phyloP scores from a whole-genome alignment of 23 tunicate genomes.

The Styela clava region DNA sequence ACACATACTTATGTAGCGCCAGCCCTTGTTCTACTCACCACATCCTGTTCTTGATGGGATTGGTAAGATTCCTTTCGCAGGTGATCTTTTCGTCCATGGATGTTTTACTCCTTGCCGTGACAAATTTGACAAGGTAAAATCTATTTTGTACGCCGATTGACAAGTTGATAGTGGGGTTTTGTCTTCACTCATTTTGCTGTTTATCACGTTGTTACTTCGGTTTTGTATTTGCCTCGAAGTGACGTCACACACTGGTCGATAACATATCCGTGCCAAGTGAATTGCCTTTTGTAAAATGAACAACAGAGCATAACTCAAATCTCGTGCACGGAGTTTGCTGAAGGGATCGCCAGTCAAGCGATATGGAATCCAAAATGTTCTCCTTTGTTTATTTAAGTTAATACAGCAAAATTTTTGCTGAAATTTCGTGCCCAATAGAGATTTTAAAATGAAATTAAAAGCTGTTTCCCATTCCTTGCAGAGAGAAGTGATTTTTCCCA shows the following conservation, averaged over 20 bases:
- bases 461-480: too few relatives aligned
- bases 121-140: constrained; percentile 16
- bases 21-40: neutral
- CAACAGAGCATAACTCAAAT: too few relatives aligned
- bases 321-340: too few relatives aligned
- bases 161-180: constrained; percentile 43
- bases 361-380: too few relatives aligned
- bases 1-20: too few relatives aligned
- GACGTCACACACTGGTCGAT: constrained; percentile 47
- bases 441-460: too few relatives aligned
- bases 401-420: too few relatives aligned
- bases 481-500: too few relatives aligned
- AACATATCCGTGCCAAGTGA: constrained; percentile 33
- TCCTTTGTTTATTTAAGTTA: too few relatives aligned
- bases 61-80: constrained; percentile 1
- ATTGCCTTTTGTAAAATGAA: too few relatives aligned
- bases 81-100: neutral
- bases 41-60: neutral
- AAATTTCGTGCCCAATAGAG: too few relatives aligned
- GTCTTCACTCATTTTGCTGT: constrained; percentile 33
- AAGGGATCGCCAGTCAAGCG: too few relatives aligned
- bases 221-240: constrained; percentile 25
- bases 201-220: constrained; percentile 33
- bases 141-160: constrained; percentile 29
- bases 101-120: neutral